Evolutionary conservation across 2,113 vertebrate species (phyloP).

Genomic region (Deroptyus accipitrinus): DNA sequence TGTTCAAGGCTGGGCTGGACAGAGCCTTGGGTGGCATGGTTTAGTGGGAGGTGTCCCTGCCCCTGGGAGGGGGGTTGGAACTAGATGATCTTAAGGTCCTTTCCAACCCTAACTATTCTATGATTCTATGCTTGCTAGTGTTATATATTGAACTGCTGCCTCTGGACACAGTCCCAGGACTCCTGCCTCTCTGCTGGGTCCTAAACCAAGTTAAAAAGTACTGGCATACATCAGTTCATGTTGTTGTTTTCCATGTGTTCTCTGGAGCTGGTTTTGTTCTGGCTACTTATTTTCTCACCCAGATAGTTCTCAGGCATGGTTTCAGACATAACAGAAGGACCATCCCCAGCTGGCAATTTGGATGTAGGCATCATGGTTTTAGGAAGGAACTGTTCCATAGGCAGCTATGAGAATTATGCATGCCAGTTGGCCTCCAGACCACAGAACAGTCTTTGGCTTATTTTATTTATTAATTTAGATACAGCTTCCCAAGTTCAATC

Average conservation of each 20-base stretch:
- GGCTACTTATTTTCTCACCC: neutral
- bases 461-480: neutral
- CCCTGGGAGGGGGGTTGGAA: too few species aligned
- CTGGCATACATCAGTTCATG: accelerated
- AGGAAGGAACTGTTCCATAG: neutral
- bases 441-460: neutral
- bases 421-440: neutral
- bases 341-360: neutral
- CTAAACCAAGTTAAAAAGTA: neutral
- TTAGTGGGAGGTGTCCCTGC: too few species aligned
- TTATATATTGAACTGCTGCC: neutral
- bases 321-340: neutral
- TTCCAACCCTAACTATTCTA: too few species aligned
- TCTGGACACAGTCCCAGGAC: neutral
- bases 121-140: accelerated
- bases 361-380: neutral
- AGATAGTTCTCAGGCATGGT: neutral
- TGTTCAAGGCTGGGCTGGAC: too few species aligned
- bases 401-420: neutral
- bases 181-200: neutral
- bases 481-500: neutral
- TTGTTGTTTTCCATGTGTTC: accelerated
- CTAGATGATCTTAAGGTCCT: too few species aligned
- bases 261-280: neutral
- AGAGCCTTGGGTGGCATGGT: too few species aligned